Evolutionary conservation across 2,888 invertebrate species (phyloP), one percentile per base, ranked within the genome.

Genomic region (Magallana nippona): DNA sequence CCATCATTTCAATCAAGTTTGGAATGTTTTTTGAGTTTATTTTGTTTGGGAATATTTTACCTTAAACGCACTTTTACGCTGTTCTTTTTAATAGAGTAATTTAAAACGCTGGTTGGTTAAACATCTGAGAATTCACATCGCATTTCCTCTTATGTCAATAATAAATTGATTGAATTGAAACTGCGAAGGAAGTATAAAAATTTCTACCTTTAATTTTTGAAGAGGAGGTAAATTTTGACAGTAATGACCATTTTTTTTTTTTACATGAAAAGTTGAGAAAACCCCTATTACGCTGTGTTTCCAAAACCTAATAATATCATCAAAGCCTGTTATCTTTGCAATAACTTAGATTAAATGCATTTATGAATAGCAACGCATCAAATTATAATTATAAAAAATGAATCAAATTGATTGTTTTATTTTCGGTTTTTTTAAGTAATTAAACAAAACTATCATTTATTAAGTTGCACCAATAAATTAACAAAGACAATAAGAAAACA

Each of bases 1-100:
- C 32, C 71, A 71, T 71, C 71, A 27, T 71, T 71, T 71, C 71
- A 71, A 71, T 27, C 27, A 71, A 71, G 13, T 71, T 22, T 71
- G 27, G 71, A 27, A 71, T 27, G 27, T 71, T 27, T 15, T 71
- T 15, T 27, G 27, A 27, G 27, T 71, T 17, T 71, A 71, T 27
- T 60, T 60, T 60, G 60, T 15, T 71, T 71, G 22, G 71, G 27
- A 27, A 22, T 71, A 27, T 13, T 71, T 22, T 63, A 27, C 63
- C 44, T 8, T 19, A 63, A 27, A 13, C 27, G 63, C 63, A 63
- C 63, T 63, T 63, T 27, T 71, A 15, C 15, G 27, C 10, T 71
- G 27, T 32, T 22, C 15, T 71, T 22, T 15, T 27, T 27, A 32
- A 13, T 27, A 27, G 13, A 27, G 22, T 71, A 71, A 71, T 71